These are phyloP conservation scores for Drosophila cardini DNA, from an alignment of 1,140 invertebrate species.

Conservation along the genomic window DNA sequence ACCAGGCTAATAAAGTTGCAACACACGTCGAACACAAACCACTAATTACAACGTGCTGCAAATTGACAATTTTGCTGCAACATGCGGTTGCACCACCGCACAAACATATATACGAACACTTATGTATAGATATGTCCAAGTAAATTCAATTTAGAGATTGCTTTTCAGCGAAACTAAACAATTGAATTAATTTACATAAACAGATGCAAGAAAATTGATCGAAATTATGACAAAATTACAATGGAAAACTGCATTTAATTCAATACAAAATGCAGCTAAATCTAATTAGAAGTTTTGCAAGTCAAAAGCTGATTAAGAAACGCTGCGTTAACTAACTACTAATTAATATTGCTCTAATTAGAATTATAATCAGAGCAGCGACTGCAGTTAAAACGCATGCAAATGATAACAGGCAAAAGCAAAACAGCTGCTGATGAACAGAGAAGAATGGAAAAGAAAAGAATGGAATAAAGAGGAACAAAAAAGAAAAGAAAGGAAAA, in stretches of 20 bases:
- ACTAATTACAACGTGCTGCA: slow-evolving; percentile 53
- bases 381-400: neutral
- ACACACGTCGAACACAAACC: slow-evolving; percentile 19
- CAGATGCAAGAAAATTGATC: too few species aligned
- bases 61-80: slow-evolving; percentile 50
- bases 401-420: too few species aligned
- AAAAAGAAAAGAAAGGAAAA: neutral
- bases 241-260: too few species aligned
- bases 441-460: neutral
- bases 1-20: slow-evolving; percentile 50
- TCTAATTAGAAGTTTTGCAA: slow-evolving; percentile 3
- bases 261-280: neutral
- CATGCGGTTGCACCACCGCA: slow-evolving; percentile 27
- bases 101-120: neutral
- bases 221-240: too few species aligned
- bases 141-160: slow-evolving; percentile 44
- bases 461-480: neutral
- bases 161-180: slow-evolving; percentile 4
- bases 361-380: slow-evolving; percentile 5
- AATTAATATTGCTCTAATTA: slow-evolving; percentile 10
- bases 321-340: neutral
- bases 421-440: neutral
- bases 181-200: neutral
- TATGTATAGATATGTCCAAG: neutral
- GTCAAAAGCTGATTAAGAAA: too few species aligned